These are phyloP conservation scores for Bos taurus DNA, from an alignment of 2,113 vertebrate species.

Conservation along the genomic window DNA sequence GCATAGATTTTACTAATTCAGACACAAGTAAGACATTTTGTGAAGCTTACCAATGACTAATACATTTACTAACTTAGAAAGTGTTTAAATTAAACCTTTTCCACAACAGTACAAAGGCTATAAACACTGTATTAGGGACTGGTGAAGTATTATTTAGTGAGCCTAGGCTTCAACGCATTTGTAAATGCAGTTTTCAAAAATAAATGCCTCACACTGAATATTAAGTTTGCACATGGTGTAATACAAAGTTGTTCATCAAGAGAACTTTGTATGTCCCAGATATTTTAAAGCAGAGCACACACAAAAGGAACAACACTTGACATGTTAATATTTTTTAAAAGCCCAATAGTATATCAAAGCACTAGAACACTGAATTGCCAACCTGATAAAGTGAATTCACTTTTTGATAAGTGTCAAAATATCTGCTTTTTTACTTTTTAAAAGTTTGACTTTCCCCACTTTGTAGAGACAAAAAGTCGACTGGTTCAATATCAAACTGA, in stretches of 20 bases:
- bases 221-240: background rate
- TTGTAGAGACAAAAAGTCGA: constrained; percentile 5
- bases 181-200: background rate
- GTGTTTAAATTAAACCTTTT: constrained; percentile 18
- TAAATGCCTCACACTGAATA: background rate
- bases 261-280: background rate
- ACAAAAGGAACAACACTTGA: background rate
- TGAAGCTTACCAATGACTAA: constrained; percentile 1
- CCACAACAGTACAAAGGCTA: background rate
- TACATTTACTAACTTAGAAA: background rate
- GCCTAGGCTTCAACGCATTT: background rate
- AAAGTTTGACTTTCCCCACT: background rate
- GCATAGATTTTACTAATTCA: background rate
- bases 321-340: background rate
- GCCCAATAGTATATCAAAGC: background rate
- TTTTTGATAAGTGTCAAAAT: background rate
- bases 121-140: background rate
- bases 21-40: background rate
- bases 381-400: background rate
- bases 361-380: background rate
- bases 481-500: constrained; percentile 27
- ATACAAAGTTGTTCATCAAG: background rate
- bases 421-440: background rate
- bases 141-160: background rate
- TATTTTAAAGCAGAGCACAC: background rate